phyloP scores from a whole-genome alignment of 2,113 vertebrate species.

The Hemichromis elongatus region DNA sequence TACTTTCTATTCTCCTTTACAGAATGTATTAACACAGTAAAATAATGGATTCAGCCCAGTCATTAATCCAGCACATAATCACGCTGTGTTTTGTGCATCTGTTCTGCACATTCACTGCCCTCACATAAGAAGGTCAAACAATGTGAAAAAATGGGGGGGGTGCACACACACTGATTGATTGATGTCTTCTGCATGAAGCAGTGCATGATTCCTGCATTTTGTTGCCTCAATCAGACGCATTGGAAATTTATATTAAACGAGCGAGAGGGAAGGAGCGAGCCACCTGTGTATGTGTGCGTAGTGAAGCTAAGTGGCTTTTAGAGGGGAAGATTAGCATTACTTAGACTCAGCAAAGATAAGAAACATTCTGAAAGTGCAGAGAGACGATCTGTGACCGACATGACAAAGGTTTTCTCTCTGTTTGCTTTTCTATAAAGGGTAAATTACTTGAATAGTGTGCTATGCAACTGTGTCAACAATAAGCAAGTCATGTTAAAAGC shows the following conservation, averaged over 20 bases:
- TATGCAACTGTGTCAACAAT: neutral
- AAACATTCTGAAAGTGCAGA: constrained; percentile 23
- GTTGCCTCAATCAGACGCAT: neutral
- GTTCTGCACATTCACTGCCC: neutral
- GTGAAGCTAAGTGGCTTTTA: neutral
- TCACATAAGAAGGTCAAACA: constrained; percentile 20
- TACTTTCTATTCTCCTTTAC: neutral
- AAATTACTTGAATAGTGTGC: neutral
- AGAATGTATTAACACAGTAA: neutral
- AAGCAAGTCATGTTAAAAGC: neutral
- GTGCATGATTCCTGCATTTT: neutral
- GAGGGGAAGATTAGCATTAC: constrained; percentile 18
- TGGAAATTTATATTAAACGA: neutral
- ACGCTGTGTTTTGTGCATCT: neutral
- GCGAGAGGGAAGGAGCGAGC: neutral
- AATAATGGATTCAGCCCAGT: neutral
- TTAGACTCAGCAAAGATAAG: neutral
- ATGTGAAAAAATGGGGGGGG: neutral
- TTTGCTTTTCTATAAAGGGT: neutral
- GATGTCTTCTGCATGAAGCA: neutral
- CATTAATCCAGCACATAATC: constrained; percentile 19
- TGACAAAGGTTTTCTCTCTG: neutral
- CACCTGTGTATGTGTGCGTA: neutral
- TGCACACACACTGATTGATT: neutral
- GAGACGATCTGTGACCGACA: constrained; percentile 13